These are phyloP conservation scores for Nyctibius grandis DNA, from an alignment of 2,797 vertebrate species.

Conservation along the genomic window DNA sequence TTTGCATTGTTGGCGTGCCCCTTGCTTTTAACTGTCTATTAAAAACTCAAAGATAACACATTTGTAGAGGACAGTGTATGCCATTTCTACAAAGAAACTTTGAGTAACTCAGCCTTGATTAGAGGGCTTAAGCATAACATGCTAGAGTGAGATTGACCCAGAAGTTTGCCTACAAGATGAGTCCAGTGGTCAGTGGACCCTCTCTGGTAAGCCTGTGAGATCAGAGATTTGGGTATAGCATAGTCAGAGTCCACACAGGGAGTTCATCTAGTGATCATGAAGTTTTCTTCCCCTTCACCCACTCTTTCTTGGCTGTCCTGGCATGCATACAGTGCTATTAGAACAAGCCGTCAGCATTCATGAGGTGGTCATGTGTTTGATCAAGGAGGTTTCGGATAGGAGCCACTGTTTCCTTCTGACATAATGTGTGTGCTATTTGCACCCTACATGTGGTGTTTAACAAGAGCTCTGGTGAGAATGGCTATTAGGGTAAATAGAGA, in stretches of 20 bases:
- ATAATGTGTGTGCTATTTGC: neutral
- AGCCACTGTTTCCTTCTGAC: neutral
- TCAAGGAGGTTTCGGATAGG: neutral
- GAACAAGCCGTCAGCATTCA: fast-evolving
- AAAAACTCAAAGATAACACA: neutral
- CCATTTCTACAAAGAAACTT: neutral
- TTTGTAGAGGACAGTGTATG: neutral
- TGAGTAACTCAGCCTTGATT: neutral
- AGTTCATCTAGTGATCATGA: neutral
- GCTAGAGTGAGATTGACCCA: neutral
- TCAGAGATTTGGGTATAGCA: neutral
- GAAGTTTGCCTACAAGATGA: neutral
- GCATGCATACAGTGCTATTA: fast-evolving
- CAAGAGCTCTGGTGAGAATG: neutral
- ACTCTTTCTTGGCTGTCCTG: neutral
- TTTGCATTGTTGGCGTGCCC: fast-evolving
- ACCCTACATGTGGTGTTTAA: neutral
- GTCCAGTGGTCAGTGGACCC: neutral
- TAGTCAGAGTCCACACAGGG: neutral
- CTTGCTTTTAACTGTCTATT: neutral
- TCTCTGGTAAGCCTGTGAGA: fast-evolving
- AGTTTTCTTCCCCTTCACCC: neutral
- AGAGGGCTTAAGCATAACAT: neutral
- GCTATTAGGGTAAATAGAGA: neutral
- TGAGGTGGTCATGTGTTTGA: neutral